Evolutionary conservation across 1,140 invertebrate species (phyloP), one percentile per base, ranked within the genome.

Genomic region (Arion vulgaris): DNA sequence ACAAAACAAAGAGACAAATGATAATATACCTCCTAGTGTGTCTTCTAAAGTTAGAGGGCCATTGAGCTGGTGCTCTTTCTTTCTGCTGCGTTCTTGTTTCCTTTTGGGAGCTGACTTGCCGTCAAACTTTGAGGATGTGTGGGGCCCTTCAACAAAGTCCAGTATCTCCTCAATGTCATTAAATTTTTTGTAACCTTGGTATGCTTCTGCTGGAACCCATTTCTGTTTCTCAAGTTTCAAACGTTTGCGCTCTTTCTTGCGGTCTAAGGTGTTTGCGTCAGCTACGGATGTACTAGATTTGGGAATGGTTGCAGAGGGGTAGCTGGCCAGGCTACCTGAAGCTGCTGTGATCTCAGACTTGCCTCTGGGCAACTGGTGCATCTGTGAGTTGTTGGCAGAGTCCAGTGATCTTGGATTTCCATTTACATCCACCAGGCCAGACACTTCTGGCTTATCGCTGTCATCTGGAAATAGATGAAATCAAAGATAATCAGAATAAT

Each of bases 401-500:
- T 36, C 34, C n/a, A 36, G 49, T 4, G n/a, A 7, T 23, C 19
- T 49, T 41, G 74, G 74, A 49, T 76, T 76, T 36, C 74, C 74
- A 76, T 76, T 76, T 51, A 76, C 49, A 53, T 76, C 74, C 39
- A 76, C 41, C 41, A 51, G 74, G n/a, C 39, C 41, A 76, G 74
- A 51, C 23, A 49, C 28, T 19, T 51, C 74, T 49, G 74, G 49
- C 74, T 76, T 49, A 53, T 53, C 74, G 34, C 13, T 34, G 41
- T 76, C 74, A 76, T 76, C 74, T 76, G 74, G 28, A 9, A 36
- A 76, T 2, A 76, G 32, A 73, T 34, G 32, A 41, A 28, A 73
- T 73, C 1, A 57, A 57, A 19, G 5, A 15, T 7, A 15, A 45
- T 45, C 41, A 45, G 41, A 45, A 45, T 15, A 45, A 45, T 45